Conservation (phyloP, 2,113 vertebrate genomes). For the Fukomys damarensis region DNA sequence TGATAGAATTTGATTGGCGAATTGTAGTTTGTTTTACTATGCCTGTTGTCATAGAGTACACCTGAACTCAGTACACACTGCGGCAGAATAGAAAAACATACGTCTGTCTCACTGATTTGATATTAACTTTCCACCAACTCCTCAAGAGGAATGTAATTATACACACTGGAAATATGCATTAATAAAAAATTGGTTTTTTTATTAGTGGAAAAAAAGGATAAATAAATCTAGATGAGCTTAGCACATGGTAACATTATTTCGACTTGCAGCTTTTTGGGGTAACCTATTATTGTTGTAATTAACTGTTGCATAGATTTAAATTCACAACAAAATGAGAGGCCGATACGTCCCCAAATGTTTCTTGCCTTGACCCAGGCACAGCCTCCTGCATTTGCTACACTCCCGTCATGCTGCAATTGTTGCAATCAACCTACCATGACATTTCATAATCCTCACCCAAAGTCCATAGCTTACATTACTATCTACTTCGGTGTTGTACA, state of each 20-base stretch:
- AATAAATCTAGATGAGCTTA: background rate
- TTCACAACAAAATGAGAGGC: background rate
- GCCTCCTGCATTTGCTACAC: background rate
- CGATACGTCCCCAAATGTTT: background rate
- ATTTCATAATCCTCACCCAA: too few relatives aligned
- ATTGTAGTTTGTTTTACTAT: background rate
- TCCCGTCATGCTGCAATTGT: background rate
- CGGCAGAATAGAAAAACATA: background rate
- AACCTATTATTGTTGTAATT: background rate
- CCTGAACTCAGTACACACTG: accelerated
- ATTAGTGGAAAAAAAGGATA: background rate
- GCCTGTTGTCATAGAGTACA: background rate
- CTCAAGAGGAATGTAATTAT: background rate
- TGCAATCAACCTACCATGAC: background rate
- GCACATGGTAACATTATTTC: background rate
- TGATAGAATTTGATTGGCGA: background rate
- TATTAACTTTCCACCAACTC: background rate
- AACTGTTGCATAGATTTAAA: background rate
- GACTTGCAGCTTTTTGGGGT: background rate
- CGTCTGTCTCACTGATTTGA: background rate
- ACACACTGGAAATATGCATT: background rate
- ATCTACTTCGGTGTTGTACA: background rate
- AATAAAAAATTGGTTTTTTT: background rate
- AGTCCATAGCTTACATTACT: too few relatives aligned
- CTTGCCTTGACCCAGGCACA: accelerated